These are phyloP conservation scores for Protosalanx chinensis DNA, from an alignment of 2,797 vertebrate species.

Conservation along the genomic window DNA sequence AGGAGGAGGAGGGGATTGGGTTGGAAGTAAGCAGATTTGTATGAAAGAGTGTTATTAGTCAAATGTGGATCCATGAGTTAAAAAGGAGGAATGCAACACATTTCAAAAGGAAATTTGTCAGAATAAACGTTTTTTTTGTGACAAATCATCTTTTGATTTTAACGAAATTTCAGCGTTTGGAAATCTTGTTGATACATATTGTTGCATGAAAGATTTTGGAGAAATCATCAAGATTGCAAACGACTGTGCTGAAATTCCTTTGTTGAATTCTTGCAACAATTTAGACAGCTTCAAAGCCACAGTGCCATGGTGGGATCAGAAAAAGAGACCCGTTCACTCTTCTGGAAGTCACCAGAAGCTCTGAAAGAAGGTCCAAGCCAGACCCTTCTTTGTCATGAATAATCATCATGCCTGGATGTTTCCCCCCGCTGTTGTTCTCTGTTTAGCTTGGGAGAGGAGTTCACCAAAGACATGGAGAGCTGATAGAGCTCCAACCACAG, in stretches of 20 bases:
- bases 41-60: conserved; percentile 72
- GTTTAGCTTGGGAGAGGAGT: conserved; percentile 49
- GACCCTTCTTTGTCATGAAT: conserved; percentile 43
- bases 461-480: conserved; percentile 50
- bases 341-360: conserved; percentile 11
- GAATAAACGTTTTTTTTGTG: conserved; percentile 19
- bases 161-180: conserved; percentile 59
- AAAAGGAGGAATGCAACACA: conserved; percentile 62
- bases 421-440: conserved; percentile 11
- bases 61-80: conserved; percentile 60
- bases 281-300: conserved; percentile 44
- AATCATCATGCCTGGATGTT: conserved; percentile 41
- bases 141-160: conserved; percentile 59
- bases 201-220: conserved; percentile 50
- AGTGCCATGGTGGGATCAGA: conserved; percentile 50
- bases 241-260: conserved; percentile 59
- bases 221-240: conserved; percentile 45
- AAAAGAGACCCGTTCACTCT: conserved; percentile 44
- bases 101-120: conserved; percentile 58
- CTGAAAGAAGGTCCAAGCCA: conserved; percentile 32
- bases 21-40: conserved; percentile 75
- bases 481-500: conserved; percentile 45
- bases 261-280: conserved; percentile 34
- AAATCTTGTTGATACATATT: conserved; percentile 56
- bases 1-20: conserved; percentile 62